These are phyloP conservation scores for Cheilosia variabilis DNA, from an alignment of 2,888 invertebrate species.

Conservation along the genomic window DNA sequence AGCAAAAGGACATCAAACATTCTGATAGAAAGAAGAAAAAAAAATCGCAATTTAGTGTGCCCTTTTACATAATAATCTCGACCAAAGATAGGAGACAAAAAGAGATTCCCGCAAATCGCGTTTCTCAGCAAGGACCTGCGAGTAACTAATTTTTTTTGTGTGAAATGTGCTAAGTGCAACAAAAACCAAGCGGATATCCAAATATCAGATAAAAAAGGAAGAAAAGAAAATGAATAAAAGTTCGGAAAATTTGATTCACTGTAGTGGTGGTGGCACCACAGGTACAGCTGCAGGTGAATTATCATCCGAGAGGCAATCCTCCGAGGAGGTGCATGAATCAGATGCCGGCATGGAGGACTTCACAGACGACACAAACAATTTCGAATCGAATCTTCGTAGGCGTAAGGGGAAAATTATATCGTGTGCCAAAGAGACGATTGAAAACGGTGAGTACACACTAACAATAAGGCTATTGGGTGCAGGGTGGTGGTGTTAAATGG, in stretches of 20 bases:
- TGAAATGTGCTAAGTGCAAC: slow-evolving; percentile 64
- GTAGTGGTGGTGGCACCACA: slow-evolving; percentile 67
- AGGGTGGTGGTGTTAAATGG: slow-evolving; percentile 21
- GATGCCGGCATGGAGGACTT: slow-evolving; percentile 80
- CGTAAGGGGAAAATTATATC: slow-evolving; percentile 84
- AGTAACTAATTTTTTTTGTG: slow-evolving; percentile 12
- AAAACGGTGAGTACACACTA: slow-evolving; percentile 81
- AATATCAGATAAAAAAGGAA: slow-evolving; percentile 25
- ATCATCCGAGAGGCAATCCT: slow-evolving; percentile 81
- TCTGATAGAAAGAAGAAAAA: slow-evolving; percentile 15
- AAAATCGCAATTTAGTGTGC: slow-evolving; percentile 17
- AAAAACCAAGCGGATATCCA: slow-evolving; percentile 21
- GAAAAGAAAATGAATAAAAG: slow-evolving; percentile 81
- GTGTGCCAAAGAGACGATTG: slow-evolving; percentile 84
- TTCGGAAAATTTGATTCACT: slow-evolving; percentile 81
- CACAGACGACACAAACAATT: slow-evolving; percentile 82
- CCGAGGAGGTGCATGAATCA: slow-evolving; percentile 82
- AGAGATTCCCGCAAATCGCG: slow-evolving; percentile 35
- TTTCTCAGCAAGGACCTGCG: slow-evolving; percentile 1
- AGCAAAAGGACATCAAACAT: slow-evolving; percentile 16
- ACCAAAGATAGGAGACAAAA: slow-evolving; percentile 28
- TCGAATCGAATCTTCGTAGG: slow-evolving; percentile 83
- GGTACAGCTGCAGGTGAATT: slow-evolving; percentile 75
- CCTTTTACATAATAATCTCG: slow-evolving; percentile 69
- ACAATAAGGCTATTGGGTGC: background rate